phyloP scores from a whole-genome alignment of 2,797 vertebrate genomes.

The Anguilla anguilla region DNA sequence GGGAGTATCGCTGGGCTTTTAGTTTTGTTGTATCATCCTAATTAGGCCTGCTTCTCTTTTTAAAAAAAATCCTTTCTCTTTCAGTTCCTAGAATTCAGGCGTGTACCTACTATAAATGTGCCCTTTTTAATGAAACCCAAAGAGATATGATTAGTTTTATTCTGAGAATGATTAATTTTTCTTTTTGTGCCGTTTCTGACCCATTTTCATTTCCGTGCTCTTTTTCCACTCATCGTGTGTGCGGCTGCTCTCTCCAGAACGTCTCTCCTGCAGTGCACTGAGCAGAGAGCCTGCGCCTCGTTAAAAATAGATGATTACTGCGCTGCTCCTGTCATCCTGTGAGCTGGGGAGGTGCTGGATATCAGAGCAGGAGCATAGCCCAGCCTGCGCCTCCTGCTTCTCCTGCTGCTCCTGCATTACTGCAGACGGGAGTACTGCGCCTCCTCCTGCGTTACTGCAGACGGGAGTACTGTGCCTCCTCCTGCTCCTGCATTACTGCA shows the following conservation, averaged over 20 bases:
- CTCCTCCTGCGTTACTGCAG: too few species aligned
- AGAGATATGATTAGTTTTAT: neutral
- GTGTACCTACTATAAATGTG: neutral
- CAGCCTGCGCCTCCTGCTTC: too few species aligned
- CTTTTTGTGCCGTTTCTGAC: neutral
- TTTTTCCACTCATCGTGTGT: neutral
- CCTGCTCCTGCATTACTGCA: too few species aligned
- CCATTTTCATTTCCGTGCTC: neutral
- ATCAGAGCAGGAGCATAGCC: too few species aligned
- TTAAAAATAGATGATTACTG: too few species aligned
- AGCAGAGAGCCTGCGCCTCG: neutral
- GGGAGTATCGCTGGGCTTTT: neutral
- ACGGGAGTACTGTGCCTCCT: too few species aligned
- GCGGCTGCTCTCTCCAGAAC: neutral
- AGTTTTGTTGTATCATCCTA: neutral
- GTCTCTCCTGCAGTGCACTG: neutral
- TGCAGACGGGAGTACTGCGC: too few species aligned
- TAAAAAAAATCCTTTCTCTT: neutral
- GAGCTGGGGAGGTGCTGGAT: too few species aligned
- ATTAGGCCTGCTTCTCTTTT: neutral
- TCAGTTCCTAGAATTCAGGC: neutral
- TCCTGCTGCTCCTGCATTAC: too few species aligned
- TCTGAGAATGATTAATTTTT: neutral
- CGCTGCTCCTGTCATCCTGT: too few species aligned
- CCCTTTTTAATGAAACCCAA: neutral